Percentiles rank a stretch among this genome's conserved stretches.
Conservation (phyloP, 2,888 invertebrate genomes). For the Galeopsomyia nigrocyanea region DNA sequence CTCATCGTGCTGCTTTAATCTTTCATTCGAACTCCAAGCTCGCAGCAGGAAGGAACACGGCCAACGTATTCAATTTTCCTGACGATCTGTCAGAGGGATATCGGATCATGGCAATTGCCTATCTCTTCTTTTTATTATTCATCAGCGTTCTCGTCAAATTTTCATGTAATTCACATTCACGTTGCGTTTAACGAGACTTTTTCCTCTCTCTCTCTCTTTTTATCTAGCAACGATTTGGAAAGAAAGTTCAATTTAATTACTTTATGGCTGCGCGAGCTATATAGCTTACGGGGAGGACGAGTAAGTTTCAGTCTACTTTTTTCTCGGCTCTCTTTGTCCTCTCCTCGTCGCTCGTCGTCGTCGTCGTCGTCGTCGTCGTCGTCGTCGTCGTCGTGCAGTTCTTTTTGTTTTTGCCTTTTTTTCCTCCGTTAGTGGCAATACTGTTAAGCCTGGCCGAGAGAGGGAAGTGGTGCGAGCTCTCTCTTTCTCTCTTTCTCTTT, state of each 20-base stretch:
- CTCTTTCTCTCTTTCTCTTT: constrained; percentile 12
- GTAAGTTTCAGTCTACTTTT: constrained; percentile 19
- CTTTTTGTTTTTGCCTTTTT: constrained; percentile 24
- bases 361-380: not conserved
- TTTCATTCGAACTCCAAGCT: constrained; percentile 35
- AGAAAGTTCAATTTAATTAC: constrained; percentile 28
- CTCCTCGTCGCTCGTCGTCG: constrained; percentile 38
- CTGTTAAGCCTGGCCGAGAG: constrained; percentile 37
- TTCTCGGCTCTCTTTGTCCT: constrained; percentile 29
- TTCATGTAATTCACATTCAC: too few species aligned
- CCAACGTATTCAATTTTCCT: constrained; percentile 42
- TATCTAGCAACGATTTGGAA: not conserved
- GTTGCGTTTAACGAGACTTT: too few species aligned
- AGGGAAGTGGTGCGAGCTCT: constrained; percentile 30
- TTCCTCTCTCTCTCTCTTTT: too few species aligned
- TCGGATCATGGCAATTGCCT: constrained; percentile 20
- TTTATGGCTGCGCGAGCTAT: constrained; percentile 1
- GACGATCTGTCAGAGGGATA: constrained; percentile 29
- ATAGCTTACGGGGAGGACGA: not conserved
- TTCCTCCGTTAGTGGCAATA: constrained; percentile 36
- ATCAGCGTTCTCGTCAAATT: too few species aligned
- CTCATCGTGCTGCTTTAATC: constrained; percentile 46
- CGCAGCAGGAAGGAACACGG: constrained; percentile 17
- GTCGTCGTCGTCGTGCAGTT: not conserved
- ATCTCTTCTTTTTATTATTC: constrained; percentile 13